Evolutionary conservation across 1,140 invertebrate species (phyloP).

Genomic region (Watersipora subatra): DNA sequence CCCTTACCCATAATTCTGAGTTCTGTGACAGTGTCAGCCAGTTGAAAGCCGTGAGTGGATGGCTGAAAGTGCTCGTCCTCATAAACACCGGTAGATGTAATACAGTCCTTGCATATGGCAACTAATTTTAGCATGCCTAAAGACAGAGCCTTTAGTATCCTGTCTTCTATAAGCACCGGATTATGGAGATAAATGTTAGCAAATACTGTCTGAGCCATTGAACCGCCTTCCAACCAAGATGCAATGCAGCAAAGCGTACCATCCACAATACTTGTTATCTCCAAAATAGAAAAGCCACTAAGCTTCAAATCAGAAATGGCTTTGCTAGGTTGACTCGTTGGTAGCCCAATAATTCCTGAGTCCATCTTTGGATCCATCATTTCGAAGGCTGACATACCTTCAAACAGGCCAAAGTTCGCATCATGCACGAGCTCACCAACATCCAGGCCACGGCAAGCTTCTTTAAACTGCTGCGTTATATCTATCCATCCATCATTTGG

Average conservation of each 20-base stretch:
- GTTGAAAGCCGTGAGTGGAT: constrained; percentile 70
- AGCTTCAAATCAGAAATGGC: constrained; percentile 51
- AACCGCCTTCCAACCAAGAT: constrained; percentile 45
- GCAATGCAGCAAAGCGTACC: constrained; percentile 76
- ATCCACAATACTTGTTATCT: constrained; percentile 70
- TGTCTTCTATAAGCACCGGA: constrained; percentile 68
- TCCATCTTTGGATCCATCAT: constrained; percentile 99
- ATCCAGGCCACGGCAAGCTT: constrained; percentile 55
- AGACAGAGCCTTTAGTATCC: constrained; percentile 68
- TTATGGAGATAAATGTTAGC: constrained; percentile 91
- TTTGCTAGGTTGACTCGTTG: no score
- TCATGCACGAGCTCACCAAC: constrained; percentile 79
- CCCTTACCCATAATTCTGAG: constrained; percentile 62
- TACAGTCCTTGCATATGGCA: constrained; percentile 75
- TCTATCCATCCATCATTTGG: constrained; percentile 67
- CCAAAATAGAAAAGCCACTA: constrained; percentile 46
- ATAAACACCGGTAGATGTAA: constrained; percentile 51
- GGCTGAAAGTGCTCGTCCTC: constrained; percentile 83
- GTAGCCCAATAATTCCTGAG: constrained; percentile 89
- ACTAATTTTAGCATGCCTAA: constrained; percentile 77
- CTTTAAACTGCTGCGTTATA: constrained; percentile 60
- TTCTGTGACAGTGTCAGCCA: constrained; percentile 69
- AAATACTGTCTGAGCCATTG: constrained; percentile 88
- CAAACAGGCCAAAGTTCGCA: constrained; percentile 73
- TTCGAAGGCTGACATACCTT: constrained; percentile 97